These are phyloP conservation scores for Styela clava DNA, from an alignment of 23 tunicate genomes.

Conservation along the genomic window DNA sequence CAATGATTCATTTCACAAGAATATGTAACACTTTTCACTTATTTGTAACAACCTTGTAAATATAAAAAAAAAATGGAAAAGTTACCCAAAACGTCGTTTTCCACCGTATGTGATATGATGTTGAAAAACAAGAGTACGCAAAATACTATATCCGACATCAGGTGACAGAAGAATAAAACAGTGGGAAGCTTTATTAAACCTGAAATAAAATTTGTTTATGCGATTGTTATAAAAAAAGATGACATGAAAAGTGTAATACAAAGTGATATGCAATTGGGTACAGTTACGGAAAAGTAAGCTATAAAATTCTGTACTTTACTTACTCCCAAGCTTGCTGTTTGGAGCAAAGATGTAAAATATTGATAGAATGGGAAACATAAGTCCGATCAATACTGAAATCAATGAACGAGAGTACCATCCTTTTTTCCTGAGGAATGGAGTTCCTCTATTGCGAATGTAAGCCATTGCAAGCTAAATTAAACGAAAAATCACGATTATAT, in stretches of 20 bases:
- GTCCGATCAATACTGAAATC: conserved; percentile 32
- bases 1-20: too few species aligned
- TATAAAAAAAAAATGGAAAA: neutral
- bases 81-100: conserved; percentile 11
- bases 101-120: neutral
- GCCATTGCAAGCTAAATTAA: conserved; percentile 61
- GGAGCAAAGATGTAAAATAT: conserved; percentile 65
- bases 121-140: conserved; percentile 28
- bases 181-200: conserved; percentile 41
- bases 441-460: conserved; percentile 56
- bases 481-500: too few species aligned
- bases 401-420: neutral
- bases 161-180: conserved; percentile 67
- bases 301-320: too few species aligned
- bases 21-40: too few species aligned
- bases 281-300: too few species aligned
- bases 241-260: too few species aligned
- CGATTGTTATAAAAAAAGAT: too few species aligned
- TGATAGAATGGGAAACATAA: conserved; percentile 67
- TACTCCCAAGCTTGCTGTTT: conserved; percentile 43
- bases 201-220: too few species aligned
- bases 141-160: conserved; percentile 66
- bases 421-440: conserved; percentile 20
- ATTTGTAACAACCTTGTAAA: neutral
- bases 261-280: too few species aligned